Base-by-base conservation (phyloP, 2,888 invertebrate genomes). In the Spilarctia lutea region DNA sequence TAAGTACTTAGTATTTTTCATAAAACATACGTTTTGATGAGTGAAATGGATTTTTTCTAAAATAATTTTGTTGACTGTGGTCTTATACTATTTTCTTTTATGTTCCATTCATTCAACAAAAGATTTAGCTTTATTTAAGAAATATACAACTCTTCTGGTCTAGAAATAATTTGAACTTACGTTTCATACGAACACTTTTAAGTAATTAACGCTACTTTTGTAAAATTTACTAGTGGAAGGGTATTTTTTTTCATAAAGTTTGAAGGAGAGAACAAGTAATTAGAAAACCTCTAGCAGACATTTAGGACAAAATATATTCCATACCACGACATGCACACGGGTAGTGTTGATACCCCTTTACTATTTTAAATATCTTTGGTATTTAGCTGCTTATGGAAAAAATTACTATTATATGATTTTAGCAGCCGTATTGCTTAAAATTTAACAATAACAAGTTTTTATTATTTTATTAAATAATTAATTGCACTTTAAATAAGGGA, bases 271-370 rank as follows among this genome's bases (percentile, higher is more conserved):
- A 71, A 8, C 48, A 65, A 71, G 39, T 45, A 8, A 77, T 35
- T 67, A 81, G 87, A 87, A 87, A 87, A 87, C 87, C 87, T 87
- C 87, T 76, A 83, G 67, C 87, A 87, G 87, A 87, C 78, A 65
- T 71, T 77, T 83, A 85, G 81, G 82, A 84, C 84, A 85, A 86
- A 86, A 81, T 79, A 75, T 83, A 78, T 83, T 83, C 81, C 80
- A 45, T 7, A 45, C 3, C 39, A 84, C 83, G 73, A 75, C 65
- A 72, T 78, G 76, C 85, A 80, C 78, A 33, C 78, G 77, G 72
- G 69, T 84, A 83, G 68, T 78, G 70, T n/a, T 18, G 20, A 35
- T 35, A 68, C 33, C 45, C 0, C 20, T 30, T 20, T 18, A 42
- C 4, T 18, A 63, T 18, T 60, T 60, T 27, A 60, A 63, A 18